Conservation (phyloP, 1,140 invertebrate genomes). For the Scaptomyza montana region DNA sequence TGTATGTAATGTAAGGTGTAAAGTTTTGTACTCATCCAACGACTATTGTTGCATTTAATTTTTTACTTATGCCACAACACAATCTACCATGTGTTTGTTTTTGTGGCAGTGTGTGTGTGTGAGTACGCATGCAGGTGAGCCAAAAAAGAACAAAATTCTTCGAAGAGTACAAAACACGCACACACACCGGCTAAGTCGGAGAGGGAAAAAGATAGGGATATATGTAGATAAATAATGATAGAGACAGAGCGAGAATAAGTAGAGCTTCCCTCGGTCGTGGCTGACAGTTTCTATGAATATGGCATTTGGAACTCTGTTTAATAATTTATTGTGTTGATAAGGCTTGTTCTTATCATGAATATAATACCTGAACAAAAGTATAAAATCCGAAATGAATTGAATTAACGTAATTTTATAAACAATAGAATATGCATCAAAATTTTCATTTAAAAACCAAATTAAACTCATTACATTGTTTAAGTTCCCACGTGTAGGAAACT, state of each 20-base stretch:
- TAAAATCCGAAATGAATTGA: constrained; percentile 29
- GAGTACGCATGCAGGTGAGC: constrained; percentile 60
- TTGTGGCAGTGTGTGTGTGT: constrained; percentile 23
- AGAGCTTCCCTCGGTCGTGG: constrained; percentile 15
- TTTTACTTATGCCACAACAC: constrained; percentile 1
- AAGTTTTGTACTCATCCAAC: constrained; percentile 25
- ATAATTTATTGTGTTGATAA: constrained; percentile 42
- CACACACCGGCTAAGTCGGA: constrained; percentile 4
- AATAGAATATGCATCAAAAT: constrained; percentile 24
- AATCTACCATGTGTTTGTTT: constrained; percentile 7
- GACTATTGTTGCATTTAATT: constrained; percentile 8
- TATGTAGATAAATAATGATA: constrained; percentile 16
- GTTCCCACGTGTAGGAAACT: constrained; percentile 21
- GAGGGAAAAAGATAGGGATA: background rate
- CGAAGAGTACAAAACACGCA: constrained; percentile 1
- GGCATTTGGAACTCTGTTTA: constrained; percentile 9
- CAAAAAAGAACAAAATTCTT: constrained; percentile 39
- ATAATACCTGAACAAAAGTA: constrained; percentile 43
- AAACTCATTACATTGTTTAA: constrained; percentile 10
- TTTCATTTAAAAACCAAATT: constrained; percentile 8
- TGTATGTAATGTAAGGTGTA: constrained; percentile 14
- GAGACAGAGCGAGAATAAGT: background rate
- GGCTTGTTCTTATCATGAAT: constrained; percentile 23
- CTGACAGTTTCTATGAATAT: constrained; percentile 21
- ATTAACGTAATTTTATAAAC: constrained; percentile 11